Conservation (phyloP, 1,140 invertebrate genomes). For the Sitobion miscanthi region DNA sequence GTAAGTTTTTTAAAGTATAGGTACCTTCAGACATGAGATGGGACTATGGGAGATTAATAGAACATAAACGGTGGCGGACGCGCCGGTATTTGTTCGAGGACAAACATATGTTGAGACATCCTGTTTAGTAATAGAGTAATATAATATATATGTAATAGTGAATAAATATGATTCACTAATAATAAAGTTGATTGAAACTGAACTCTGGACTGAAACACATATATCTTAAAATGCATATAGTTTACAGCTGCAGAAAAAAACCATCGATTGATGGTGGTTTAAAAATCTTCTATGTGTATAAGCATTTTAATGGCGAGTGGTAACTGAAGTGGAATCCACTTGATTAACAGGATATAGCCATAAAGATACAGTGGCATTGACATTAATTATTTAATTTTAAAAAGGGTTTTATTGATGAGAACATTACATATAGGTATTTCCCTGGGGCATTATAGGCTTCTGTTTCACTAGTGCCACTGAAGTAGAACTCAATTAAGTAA, state of each 20-base stretch:
- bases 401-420: not conserved
- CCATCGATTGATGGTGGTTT: not conserved
- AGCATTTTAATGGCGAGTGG: not conserved
- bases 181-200: not conserved
- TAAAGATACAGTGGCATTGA: not conserved
- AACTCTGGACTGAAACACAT: not conserved
- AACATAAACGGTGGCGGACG: not conserved
- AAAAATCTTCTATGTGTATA: too few relatives aligned
- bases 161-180: not conserved
- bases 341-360: not conserved
- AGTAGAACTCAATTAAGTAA: not conserved
- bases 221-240: not conserved
- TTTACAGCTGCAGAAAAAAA: not conserved
- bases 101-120: conserved; percentile 6
- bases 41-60: not conserved
- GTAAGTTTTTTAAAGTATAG: not conserved
- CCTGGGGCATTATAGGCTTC: not conserved
- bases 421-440: not conserved
- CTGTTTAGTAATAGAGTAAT: not conserved
- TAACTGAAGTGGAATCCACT: not conserved
- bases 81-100: not conserved
- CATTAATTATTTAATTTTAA: not conserved
- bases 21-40: not conserved
- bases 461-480: not conserved
- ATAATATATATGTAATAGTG: not conserved